phyloP scores from a whole-genome alignment of 2,888 invertebrate genomes.

The Phrixothrix hirtus region DNA sequence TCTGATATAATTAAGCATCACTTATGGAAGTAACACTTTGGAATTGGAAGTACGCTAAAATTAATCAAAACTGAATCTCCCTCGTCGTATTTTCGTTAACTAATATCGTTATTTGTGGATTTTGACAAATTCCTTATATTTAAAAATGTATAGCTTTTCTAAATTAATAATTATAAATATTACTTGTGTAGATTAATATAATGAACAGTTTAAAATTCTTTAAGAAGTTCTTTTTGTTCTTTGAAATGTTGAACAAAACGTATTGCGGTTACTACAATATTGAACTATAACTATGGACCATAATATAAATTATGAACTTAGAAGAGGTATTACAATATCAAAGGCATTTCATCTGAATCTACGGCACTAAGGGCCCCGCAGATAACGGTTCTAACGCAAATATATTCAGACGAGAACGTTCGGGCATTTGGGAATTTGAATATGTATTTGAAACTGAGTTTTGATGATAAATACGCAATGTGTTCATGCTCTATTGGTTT shows the following conservation, averaged over 20 bases:
- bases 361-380: slow-evolving; percentile 49
- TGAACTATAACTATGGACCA: slow-evolving; percentile 39
- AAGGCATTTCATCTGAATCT: slow-evolving; percentile 55
- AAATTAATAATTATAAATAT: no score
- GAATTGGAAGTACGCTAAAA: slow-evolving; percentile 14
- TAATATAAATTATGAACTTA: slow-evolving; percentile 54
- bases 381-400: slow-evolving; percentile 51
- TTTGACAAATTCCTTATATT: no score
- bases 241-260: slow-evolving; percentile 12
- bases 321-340: slow-evolving; percentile 56
- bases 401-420: slow-evolving; percentile 47
- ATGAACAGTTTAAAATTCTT: no score
- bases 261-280: slow-evolving; percentile 22
- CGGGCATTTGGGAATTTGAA: slow-evolving; percentile 55
- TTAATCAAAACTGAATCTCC: slow-evolving; percentile 36
- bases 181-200: no score
- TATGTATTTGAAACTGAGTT: slow-evolving; percentile 48
- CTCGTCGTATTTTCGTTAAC: slow-evolving; percentile 37
- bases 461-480: slow-evolving; percentile 41
- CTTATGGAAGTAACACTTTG: slow-evolving; percentile 18
- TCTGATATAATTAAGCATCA: slow-evolving; percentile 21
- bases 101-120: no score
- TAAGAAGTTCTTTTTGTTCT: no score
- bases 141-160: no score
- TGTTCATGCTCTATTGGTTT: slow-evolving; percentile 49